Conservation (phyloP, 2,113 vertebrate species). For the Mixornis gularis region DNA sequence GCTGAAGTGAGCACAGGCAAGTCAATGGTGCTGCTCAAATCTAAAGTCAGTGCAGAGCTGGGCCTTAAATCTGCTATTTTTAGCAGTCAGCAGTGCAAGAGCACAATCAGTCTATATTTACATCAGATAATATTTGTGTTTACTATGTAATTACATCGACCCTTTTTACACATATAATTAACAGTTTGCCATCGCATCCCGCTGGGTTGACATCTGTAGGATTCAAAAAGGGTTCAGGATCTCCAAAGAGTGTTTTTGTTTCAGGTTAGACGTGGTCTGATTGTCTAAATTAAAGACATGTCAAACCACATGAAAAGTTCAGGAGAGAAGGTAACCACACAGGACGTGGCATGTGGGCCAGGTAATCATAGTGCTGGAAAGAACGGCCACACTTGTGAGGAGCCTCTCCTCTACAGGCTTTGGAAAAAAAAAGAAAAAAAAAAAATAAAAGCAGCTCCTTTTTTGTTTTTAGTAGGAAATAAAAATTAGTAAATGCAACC, state of each 20-base stretch:
- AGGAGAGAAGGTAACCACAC: conserved; percentile 63
- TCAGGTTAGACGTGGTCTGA: conserved; percentile 48
- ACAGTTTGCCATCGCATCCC: conserved; percentile 38
- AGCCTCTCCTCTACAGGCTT: not conserved
- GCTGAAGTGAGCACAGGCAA: not conserved
- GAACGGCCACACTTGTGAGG: conserved; percentile 11
- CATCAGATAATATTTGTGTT: conserved; percentile 53
- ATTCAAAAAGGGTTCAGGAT: conserved; percentile 39
- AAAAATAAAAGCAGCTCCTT: not conserved
- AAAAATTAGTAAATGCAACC: conserved; percentile 56
- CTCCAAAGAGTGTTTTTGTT: conserved; percentile 57
- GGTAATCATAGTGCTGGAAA: conserved; percentile 48
- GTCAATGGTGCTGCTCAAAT: not conserved
- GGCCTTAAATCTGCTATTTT: conserved; percentile 11
- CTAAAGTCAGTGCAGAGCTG: not conserved
- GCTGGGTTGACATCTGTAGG: conserved; percentile 54
- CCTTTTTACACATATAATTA: conserved; percentile 57
- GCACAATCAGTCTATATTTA: conserved; percentile 48
- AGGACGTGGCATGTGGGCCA: conserved; percentile 61
- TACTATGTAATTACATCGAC: conserved; percentile 30
- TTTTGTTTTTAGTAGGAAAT: conserved; percentile 47
- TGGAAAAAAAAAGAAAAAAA: not conserved
- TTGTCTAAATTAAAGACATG: conserved; percentile 68
- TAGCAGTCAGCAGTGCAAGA: conserved; percentile 1
- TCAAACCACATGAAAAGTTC: conserved; percentile 66